Percentiles rank a stretch among this genome's conserved stretches.
Evolutionary conservation across 1,140 invertebrate genomes (phyloP).

Genomic region (Lordiphosa clarofinis): DNA sequence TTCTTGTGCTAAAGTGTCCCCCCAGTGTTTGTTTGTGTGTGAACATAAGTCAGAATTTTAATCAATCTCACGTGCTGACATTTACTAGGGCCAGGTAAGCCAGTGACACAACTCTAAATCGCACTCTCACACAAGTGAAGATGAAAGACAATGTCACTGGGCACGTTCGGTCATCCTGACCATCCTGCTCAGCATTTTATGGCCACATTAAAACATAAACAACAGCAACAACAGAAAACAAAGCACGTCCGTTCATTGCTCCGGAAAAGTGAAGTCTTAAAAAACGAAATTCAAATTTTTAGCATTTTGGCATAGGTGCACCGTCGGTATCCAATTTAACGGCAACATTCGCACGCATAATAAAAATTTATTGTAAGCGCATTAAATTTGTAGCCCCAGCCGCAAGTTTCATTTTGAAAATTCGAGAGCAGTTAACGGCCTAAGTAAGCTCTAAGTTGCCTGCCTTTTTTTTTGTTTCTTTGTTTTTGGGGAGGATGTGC

Average conservation of each 20-base stretch:
- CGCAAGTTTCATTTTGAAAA: constrained; percentile 40
- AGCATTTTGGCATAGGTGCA: constrained; percentile 16
- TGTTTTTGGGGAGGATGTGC: constrained; percentile 25
- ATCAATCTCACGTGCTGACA: constrained; percentile 66
- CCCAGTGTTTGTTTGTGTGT: constrained; percentile 2
- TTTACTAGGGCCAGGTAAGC: constrained; percentile 61
- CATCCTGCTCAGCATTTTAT: constrained; percentile 53
- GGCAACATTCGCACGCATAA: constrained; percentile 56
- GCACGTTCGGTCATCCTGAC: constrained; percentile 19
- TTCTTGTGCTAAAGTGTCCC: constrained; percentile 12
- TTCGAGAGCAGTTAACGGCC: constrained; percentile 40
- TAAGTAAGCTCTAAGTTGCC: constrained; percentile 48
- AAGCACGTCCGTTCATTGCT: too few species aligned
- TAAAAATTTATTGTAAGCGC: constrained; percentile 71
- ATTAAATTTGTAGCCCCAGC: constrained; percentile 62
- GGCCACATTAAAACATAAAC: constrained; percentile 65
- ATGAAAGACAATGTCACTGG: constrained; percentile 17
- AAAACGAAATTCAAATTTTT: constrained; percentile 49
- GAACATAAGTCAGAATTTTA: constrained; percentile 62
- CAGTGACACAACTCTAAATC: constrained; percentile 28
- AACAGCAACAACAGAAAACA: constrained; percentile 26
- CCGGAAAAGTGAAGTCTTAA: constrained; percentile 20
- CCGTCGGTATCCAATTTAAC: constrained; percentile 51
- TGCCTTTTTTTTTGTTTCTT: not conserved
- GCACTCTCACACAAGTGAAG: constrained; percentile 1